These are phyloP conservation scores for Mormyrops attenuatus DNA, from an alignment of 2,797 vertebrate genomes.

Conservation along the genomic window DNA sequence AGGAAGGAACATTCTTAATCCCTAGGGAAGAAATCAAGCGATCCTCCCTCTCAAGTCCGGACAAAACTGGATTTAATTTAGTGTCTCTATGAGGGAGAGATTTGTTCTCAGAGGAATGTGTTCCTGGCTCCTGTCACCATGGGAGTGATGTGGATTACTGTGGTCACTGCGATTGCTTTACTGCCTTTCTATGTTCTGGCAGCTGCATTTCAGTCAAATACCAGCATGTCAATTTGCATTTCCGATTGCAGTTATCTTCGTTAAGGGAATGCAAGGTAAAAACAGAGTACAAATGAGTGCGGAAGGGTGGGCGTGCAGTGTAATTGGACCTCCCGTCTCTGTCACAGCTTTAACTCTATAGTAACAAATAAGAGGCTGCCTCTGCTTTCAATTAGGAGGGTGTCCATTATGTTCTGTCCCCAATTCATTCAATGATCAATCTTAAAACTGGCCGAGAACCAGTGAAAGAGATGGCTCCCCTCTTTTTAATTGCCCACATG, in stretches of 20 bases:
- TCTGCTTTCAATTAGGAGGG: neutral
- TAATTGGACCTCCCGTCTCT: neutral
- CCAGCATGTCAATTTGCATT: neutral
- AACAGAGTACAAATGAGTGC: neutral
- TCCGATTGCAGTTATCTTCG: neutral
- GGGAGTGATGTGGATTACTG: constrained; percentile 5
- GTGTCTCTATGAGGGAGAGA: neutral
- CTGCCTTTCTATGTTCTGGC: neutral
- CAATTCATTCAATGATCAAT: neutral
- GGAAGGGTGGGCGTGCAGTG: neutral
- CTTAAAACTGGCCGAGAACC: neutral
- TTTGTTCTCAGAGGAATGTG: neutral
- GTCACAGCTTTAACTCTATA: neutral
- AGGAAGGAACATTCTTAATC: neutral
- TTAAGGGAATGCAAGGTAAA: neutral
- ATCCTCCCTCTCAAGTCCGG: neutral
- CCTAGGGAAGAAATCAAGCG: neutral
- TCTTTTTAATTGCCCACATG: neutral
- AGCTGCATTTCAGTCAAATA: neutral
- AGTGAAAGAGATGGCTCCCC: neutral
- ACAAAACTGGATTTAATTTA: constrained; percentile 10
- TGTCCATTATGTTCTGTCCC: neutral
- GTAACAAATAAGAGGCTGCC: neutral
- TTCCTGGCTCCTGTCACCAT: neutral
- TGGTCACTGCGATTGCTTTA: neutral